phyloP scores from a whole-genome alignment of 1,140 invertebrate species.

The Macrobrachium nipponense region DNA sequence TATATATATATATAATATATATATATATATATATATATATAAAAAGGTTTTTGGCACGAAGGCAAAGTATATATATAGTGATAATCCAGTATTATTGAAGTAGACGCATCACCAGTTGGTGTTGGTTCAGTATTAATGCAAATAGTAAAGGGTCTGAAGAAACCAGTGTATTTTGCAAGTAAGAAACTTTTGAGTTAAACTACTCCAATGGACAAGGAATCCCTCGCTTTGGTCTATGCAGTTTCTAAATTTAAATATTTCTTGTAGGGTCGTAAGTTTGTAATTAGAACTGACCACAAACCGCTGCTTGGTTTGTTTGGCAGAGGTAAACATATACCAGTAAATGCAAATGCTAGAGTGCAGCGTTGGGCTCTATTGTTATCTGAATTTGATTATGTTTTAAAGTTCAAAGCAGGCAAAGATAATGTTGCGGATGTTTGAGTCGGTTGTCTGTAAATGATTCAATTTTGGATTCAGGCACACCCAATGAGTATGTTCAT shows the following conservation, averaged over 20 bases:
- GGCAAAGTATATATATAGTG: no score
- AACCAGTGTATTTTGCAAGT: constrained; percentile 8
- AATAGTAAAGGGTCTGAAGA: no score
- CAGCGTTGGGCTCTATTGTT: neutral
- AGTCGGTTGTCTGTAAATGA: no score
- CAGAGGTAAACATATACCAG: neutral
- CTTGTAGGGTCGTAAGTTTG: neutral
- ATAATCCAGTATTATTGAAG: neutral
- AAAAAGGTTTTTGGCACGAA: no score
- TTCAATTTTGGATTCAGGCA: constrained; percentile 2
- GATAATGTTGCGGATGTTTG: no score
- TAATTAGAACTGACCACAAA: constrained; percentile 8
- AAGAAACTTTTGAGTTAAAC: neutral
- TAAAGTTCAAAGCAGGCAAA: no score
- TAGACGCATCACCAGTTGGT: neutral
- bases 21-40: no score
- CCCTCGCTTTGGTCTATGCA: no score
- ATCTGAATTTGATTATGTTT: constrained; percentile 5
- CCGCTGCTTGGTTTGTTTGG: neutral
- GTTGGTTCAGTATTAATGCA: neutral
- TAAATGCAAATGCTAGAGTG: neutral
- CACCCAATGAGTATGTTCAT: neutral
- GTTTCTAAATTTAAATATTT: no score
- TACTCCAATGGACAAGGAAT: no score
- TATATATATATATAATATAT: no score